Evolutionary conservation across 2,888 invertebrate species (phyloP), one percentile per base, ranked within the genome.

Genomic region (Tachina grossa): DNA sequence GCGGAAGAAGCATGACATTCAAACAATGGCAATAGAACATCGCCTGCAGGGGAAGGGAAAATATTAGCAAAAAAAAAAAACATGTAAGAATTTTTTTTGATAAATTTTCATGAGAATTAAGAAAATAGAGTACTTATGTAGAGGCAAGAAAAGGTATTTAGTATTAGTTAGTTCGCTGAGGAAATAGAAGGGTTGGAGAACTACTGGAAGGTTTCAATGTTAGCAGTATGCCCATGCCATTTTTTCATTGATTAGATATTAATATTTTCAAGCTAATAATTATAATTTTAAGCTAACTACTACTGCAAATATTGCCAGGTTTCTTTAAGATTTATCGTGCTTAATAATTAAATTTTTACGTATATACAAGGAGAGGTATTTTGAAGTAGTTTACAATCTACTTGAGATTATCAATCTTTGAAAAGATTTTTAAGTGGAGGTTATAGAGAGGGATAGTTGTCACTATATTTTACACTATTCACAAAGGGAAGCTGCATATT

Each of bases 21-120:
- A 80, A 88, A 87, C 78, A 88, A 87, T 45, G 88, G 88, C 74
- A 88, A 86, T 75, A 88, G 47, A 74, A 84, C 88, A 83, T 88
- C 88, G 87, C 88, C 88, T 88, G 75, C 81, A 69, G 75, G 41
- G 61, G 53, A 81, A 71, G 57, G 51, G 72, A 55, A 59, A 77
- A 57, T 66, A 53, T 83, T 75, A 74, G n/a, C 49, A 77, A 59
- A 76, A 79, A 22, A 43, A 45, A 22, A 53, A 16, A 49, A 13
- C 1, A 71, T 49, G 49, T 55, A 41, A 61, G 11, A 61, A 55
- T 8, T n/a, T 51, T 74, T 10, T n/a, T 68, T 45, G 51, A 43
- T 16, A 6, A n/a, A 49, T 45, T 65, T 65, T 59, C 9, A 59
- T 16, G 16, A 39, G 49, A n/a, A 11, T 14, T 13, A 16, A 11